Base-by-base conservation (phyloP, 2,888 invertebrate species). In the Maniola hyperantus region DNA sequence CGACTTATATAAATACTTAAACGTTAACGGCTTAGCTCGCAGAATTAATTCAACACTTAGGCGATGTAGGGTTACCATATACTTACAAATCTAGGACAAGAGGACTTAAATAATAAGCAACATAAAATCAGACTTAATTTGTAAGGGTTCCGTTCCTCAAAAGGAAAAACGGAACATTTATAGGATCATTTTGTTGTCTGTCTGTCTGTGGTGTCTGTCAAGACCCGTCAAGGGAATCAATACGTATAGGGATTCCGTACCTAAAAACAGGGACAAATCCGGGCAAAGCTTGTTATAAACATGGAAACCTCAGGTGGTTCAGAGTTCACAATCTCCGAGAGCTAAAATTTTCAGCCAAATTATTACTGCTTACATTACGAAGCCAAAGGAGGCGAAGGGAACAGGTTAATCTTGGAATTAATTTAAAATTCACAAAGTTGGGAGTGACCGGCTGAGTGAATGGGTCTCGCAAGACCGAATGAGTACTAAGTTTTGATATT, bases 371-470 rank as follows among this genome's bases (percentile, higher is more conserved):
- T 57, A 34, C 66, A 66, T 68, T 66, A 69, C 63, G 57, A 55
- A 54, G 48, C 53, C 51, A 33, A 53, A 63, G 60, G 50, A 50
- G 65, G 65, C 58, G 42, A 58, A 42, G 72, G 60, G 64, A 71
- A 67, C 66, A 67, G 65, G 71, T 68, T 73, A 69, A 73, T 72
- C 70, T 72, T 64, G 61, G 68, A 71, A 72, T 74, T 73, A 69
- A 74, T 72, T 72, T 71, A 68, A 69, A 74, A 74, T 74, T 74
- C 77, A 78, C 78, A 79, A 79, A 81, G 79, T 81, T 78, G 58
- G 58, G n/a, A 79, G 81, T 78, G 79, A 75, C 73, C 70, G 76
- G 73, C 70, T 72, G 79, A 82, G 77, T 79, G 81, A 81, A 84
- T 79, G 77, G 74, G 64, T 77, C 82, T 73, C 76, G 61, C 62